These are phyloP conservation scores for Spisula subtruncata DNA, from an alignment of 2,888 invertebrate species.

Conservation along the genomic window DNA sequence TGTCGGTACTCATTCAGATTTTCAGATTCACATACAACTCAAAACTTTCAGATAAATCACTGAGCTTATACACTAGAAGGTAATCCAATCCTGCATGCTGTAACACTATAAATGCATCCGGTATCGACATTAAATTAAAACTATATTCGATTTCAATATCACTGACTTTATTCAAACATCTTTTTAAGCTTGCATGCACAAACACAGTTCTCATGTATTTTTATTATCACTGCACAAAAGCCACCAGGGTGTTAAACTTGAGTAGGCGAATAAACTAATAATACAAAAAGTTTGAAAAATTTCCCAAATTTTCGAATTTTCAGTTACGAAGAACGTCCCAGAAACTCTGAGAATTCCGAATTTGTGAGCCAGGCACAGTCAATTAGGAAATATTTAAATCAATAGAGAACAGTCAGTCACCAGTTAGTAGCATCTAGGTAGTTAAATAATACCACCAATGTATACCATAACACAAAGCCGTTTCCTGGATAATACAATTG, in stretches of 20 bases:
- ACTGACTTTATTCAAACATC: neutral
- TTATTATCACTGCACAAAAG: neutral
- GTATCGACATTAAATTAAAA: neutral
- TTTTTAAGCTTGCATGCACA: neutral
- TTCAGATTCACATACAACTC: neutral
- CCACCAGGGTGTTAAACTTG: neutral
- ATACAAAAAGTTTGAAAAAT: neutral
- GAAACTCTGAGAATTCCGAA: neutral
- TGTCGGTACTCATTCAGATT: slow-evolving; percentile 13
- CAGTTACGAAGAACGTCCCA: neutral
- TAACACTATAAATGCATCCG: neutral
- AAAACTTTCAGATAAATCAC: slow-evolving; percentile 7
- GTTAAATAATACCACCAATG: neutral
- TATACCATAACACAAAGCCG: neutral
- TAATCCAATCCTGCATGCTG: neutral
- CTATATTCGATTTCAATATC: neutral
- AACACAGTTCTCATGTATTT: neutral
- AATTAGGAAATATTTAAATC: slow-evolving; percentile 17
- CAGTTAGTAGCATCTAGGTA: neutral
- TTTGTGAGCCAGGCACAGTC: neutral
- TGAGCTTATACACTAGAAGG: neutral
- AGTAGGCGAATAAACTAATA: too few species aligned
- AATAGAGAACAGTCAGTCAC: neutral
- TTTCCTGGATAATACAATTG: neutral
- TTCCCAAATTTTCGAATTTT: neutral